Base-by-base conservation (phyloP, 1,140 invertebrate genomes). In the Danaus melanippus region DNA sequence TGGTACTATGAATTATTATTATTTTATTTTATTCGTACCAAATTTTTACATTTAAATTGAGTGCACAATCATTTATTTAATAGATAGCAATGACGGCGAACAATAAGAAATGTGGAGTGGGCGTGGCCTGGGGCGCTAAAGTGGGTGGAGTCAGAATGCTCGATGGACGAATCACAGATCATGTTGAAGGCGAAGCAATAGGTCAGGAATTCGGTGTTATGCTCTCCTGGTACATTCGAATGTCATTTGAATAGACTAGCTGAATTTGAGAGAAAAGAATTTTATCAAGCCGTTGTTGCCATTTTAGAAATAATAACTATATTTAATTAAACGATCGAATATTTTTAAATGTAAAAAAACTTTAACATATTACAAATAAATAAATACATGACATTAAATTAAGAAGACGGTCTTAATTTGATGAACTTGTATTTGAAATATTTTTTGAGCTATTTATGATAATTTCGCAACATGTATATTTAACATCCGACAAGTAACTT, bases 61-160 rank as follows among this genome's bases (percentile, higher is more conserved):
- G 0, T 53, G 39, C 12, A 39, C 10, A 46, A 46, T 4, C 32
- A 11, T 12, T 10, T 46, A 55, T 46, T 62, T 56, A 46, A 21
- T 41, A 87, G 86, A 91, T 96, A 58, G 94, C 94, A 5, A 95
- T 96, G 92, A 89, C 90, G 12, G 94, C 94, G 7, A 94, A 96
- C 76, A 97, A 97, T 80, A 77, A 79, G 8, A 94, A 94, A 72
- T 97, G 95, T 74, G 95, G 95, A 7, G 95, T 97, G 15, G 95
- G 95, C 41, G 90, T 97, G 42, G 94, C 95, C 10, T 96, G 91
- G 81, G 92, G 93, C 60, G 90, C 94, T 0, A 90, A 88, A 71
- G 90, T 96, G 61, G 95, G 94, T 65, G 96, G 95, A 60, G 92
- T 98, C 7, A 92, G 96, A 62, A 93, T 98, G 89, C 89, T 99